Evolutionary conservation across 2,888 invertebrate genomes (phyloP), one percentile per base, ranked within the genome.

Genomic region (Andrena hattorfiana): DNA sequence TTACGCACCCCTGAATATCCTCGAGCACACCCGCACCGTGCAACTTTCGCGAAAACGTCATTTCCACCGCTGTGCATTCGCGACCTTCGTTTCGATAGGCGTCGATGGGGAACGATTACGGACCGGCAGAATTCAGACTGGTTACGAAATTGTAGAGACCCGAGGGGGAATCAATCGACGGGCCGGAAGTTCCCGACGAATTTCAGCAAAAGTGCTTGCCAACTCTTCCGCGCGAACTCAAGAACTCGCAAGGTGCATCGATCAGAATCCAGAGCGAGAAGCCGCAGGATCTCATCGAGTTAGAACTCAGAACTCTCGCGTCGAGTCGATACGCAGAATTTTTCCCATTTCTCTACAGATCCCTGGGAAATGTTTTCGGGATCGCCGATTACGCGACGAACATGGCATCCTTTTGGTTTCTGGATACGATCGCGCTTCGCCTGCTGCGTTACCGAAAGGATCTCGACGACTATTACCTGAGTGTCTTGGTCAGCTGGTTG

Each of bases 371-470:
- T 67, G 30, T 72, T 26, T 73, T 87, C 4, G 81, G 68, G 2
- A 60, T 84, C 28, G 62, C 30, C 62, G 76, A 87, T 26, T 85
- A 88, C 32, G 6, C 67, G 48, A 80, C 70, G 10, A 87, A 83
- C 23, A 85, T 80, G 79, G 60, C 66, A 20, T 62, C 85, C 10
- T 85, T 85, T 42, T 95, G 95, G 95, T 95, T 95, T 74, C 85
- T 95, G 87, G 95, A 95, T 51, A 95, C 94, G 0, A 32, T 95
- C 78, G 94, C 95, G 3, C 71, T 87, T 2, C 89, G 92, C 63
- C 48, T 90, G 66, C 3, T 90, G 3, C 70, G 75, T 6, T 79
- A 76, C 59, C 85, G 83, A 13, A 26, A 64, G 26, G 26, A 59
- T 6, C 85, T 92, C 60, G 85, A 89, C 26, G 85, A 86, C 69